Conservation (phyloP, 1,140 invertebrate species). For the Anoplolepis gracilipes region DNA sequence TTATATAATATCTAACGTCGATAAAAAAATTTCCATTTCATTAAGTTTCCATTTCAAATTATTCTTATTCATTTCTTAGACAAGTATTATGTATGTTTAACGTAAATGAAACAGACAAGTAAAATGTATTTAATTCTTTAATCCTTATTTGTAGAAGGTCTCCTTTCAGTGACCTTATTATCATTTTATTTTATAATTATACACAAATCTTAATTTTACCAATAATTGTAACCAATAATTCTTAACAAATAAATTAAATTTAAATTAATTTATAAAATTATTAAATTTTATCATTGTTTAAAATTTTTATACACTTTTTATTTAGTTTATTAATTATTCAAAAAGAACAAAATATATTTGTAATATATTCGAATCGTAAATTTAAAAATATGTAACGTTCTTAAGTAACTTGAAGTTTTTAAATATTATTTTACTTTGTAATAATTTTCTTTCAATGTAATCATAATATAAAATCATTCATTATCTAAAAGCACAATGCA, state of each 20-base stretch:
- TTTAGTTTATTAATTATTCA: not conserved
- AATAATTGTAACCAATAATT: conserved; percentile 13
- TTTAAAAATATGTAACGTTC: no score
- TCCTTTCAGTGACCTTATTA: not conserved
- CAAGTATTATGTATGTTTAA: conserved; percentile 14
- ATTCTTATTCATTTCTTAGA: not conserved
- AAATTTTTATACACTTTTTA: not conserved
- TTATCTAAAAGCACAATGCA: conserved; percentile 46
- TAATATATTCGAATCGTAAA: not conserved
- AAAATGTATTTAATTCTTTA: not conserved
- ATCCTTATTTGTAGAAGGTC: not conserved
- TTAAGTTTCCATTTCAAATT: conserved; percentile 9
- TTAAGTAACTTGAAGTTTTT: not conserved
- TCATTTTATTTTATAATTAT: not conserved
- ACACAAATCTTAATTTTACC: not conserved
- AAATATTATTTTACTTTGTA: not conserved
- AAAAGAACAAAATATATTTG: not conserved
- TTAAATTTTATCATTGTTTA: not conserved
- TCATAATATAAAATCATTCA: conserved; percentile 27
- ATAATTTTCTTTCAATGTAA: conserved; percentile 23
- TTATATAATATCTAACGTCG: not conserved
- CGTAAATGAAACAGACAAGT: not conserved
- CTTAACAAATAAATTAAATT: not conserved
- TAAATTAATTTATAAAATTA: no score
- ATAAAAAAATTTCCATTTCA: conserved; percentile 1